Evolutionary conservation across 1,140 invertebrate genomes (phyloP).

Genomic region (Drosophila parabipectinata): DNA sequence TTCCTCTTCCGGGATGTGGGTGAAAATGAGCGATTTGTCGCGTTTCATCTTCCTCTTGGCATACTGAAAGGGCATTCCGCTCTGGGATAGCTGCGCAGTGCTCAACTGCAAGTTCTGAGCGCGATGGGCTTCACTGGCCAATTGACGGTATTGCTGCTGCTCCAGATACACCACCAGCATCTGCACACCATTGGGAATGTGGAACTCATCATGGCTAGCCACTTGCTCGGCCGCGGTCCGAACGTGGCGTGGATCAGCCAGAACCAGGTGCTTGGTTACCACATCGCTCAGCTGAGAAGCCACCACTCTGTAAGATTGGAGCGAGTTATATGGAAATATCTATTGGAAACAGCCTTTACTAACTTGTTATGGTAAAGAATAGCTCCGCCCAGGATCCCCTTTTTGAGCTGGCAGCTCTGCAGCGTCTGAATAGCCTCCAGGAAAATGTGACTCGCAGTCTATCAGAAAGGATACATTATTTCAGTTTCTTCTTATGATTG

Average conservation of each 20-base stretch:
- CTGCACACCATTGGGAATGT: slow-evolving; percentile 91
- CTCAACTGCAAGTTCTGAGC: slow-evolving; percentile 72
- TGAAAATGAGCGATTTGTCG: slow-evolving; percentile 91
- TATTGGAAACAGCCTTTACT: slow-evolving; percentile 47
- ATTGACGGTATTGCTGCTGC: slow-evolving; percentile 86
- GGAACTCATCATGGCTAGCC: slow-evolving; percentile 86
- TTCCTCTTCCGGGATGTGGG: slow-evolving; percentile 89
- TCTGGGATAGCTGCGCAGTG: slow-evolving; percentile 59
- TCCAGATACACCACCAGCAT: slow-evolving; percentile 90
- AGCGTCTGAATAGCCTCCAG: slow-evolving; percentile 92
- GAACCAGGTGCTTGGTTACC: slow-evolving; percentile 90
- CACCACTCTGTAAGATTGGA: slow-evolving; percentile 87
- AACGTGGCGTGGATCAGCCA: slow-evolving; percentile 92
- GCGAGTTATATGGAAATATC: background rate
- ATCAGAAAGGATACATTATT: slow-evolving; percentile 12
- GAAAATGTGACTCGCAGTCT: slow-evolving; percentile 92
- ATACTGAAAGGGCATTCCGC: slow-evolving; percentile 68
- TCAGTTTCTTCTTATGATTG: background rate
- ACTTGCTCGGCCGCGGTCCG: slow-evolving; percentile 90
- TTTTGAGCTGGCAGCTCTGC: slow-evolving; percentile 90
- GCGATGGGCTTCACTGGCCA: slow-evolving; percentile 79
- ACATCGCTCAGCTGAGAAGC: slow-evolving; percentile 90
- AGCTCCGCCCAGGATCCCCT: slow-evolving; percentile 90
- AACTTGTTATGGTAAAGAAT: slow-evolving; percentile 93
- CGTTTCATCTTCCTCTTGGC: slow-evolving; percentile 87